A percentile compares a stretch with the other conserved stretches of the same genome.
Evolutionary conservation across 2,888 invertebrate genomes (phyloP).

Genomic region (Geophilus truncorum): DNA sequence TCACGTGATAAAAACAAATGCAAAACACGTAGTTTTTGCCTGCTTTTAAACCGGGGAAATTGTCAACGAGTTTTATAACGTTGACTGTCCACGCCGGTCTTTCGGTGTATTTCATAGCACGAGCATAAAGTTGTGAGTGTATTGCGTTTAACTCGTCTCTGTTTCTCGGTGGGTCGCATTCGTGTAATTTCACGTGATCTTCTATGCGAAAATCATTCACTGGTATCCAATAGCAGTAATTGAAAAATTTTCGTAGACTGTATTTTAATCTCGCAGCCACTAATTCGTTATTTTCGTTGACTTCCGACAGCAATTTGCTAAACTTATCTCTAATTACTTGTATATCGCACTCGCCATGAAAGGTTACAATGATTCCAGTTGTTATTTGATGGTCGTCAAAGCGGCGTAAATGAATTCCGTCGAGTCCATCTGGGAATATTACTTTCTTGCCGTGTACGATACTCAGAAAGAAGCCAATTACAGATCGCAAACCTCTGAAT

Average conservation of each 20-base stretch:
- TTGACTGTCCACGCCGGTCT: background rate
- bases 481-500: background rate
- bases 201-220: constrained; percentile 48
- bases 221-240: constrained; percentile 55
- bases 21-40: background rate
- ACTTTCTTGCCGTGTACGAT: background rate
- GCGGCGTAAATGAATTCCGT: background rate
- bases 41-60: background rate
- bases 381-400: background rate
- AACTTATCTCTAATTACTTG: background rate
- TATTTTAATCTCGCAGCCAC: background rate
- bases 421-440: background rate
- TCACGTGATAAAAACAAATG: background rate
- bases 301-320: background rate
- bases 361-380: background rate
- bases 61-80: background rate
- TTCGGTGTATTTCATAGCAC: background rate
- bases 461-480: background rate
- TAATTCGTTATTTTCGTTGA: background rate
- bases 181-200: constrained; percentile 47
- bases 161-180: background rate
- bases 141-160: background rate
- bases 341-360: background rate
- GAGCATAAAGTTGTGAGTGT: background rate
- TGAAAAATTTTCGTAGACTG: constrained; percentile 40